These are phyloP conservation scores for Crotalus helleri DNA, from an alignment of 2,113 vertebrate species.

Conservation along the genomic window DNA sequence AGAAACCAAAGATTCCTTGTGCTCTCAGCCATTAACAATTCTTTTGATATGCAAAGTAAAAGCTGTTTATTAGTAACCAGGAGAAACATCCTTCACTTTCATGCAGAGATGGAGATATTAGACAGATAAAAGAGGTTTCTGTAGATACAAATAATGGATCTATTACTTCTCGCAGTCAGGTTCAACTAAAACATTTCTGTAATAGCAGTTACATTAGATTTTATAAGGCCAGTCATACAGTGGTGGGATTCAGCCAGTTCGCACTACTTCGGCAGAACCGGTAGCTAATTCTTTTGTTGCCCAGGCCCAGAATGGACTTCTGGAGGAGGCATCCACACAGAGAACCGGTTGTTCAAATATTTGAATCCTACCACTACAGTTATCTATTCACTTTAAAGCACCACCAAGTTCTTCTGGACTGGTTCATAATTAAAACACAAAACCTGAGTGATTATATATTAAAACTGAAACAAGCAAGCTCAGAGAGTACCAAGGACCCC, in stretches of 20 bases:
- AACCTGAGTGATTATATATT: not conserved
- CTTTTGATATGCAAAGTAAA: constrained; percentile 23
- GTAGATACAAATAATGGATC: not conserved
- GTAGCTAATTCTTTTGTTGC: too few relatives aligned
- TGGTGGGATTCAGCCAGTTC: too few relatives aligned
- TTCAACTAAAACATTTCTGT: not conserved
- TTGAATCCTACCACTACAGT: not conserved
- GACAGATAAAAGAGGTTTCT: not conserved
- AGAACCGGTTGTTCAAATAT: too few relatives aligned
- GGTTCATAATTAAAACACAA: not conserved
- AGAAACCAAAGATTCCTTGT: constrained; percentile 3
- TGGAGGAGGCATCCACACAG: too few relatives aligned
- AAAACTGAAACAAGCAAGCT: not conserved
- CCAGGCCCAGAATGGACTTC: too few relatives aligned
- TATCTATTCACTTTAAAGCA: not conserved
- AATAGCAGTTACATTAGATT: not conserved
- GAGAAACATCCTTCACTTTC: constrained; percentile 14
- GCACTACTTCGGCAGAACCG: too few relatives aligned
- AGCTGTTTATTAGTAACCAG: constrained; percentile 9
- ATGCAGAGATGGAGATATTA: not conserved
- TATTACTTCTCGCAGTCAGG: not conserved
- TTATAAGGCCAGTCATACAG: not conserved
- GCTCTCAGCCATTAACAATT: not conserved
- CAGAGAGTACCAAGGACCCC: too few relatives aligned
- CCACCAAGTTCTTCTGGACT: not conserved